phyloP scores from a whole-genome alignment of 2,113 vertebrate species.

The Podarcis raffonei region DNA sequence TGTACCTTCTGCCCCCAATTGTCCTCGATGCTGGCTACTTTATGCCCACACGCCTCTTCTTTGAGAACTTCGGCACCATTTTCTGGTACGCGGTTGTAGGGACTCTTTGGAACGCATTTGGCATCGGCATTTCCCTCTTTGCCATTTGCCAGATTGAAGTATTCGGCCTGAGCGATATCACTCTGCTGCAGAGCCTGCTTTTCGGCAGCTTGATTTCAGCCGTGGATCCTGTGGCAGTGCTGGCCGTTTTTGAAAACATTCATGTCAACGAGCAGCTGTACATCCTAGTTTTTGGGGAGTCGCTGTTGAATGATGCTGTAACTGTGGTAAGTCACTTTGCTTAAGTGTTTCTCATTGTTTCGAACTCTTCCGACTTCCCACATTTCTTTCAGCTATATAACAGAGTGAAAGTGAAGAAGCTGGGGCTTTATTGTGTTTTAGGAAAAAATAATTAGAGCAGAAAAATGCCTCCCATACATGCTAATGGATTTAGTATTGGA shows the following conservation, averaged over 20 bases:
- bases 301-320: constrained; percentile 94
- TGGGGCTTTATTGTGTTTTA: neutral
- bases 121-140: constrained; percentile 92
- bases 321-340: constrained; percentile 90
- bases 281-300: constrained; percentile 95
- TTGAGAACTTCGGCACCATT: constrained; percentile 96
- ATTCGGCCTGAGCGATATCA: constrained; percentile 91
- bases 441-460: neutral
- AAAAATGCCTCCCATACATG: constrained; percentile 19
- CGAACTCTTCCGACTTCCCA: neutral
- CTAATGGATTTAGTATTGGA: constrained; percentile 15
- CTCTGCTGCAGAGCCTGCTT: constrained; percentile 92
- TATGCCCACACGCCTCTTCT: constrained; percentile 94
- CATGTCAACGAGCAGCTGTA: constrained; percentile 96
- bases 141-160: constrained; percentile 93
- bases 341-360: neutral
- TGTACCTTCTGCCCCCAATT: constrained; percentile 95
- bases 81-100: constrained; percentile 95
- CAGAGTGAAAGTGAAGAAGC: neutral
- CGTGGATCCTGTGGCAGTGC: constrained; percentile 94
- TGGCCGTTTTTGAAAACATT: constrained; percentile 95
- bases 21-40: constrained; percentile 96
- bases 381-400: neutral
- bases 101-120: constrained; percentile 94
- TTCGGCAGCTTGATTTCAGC: constrained; percentile 95